Evolutionary conservation across 2,888 invertebrate species (phyloP), one percentile per base, ranked within the genome.

Genomic region (Xiphydria camelus): DNA sequence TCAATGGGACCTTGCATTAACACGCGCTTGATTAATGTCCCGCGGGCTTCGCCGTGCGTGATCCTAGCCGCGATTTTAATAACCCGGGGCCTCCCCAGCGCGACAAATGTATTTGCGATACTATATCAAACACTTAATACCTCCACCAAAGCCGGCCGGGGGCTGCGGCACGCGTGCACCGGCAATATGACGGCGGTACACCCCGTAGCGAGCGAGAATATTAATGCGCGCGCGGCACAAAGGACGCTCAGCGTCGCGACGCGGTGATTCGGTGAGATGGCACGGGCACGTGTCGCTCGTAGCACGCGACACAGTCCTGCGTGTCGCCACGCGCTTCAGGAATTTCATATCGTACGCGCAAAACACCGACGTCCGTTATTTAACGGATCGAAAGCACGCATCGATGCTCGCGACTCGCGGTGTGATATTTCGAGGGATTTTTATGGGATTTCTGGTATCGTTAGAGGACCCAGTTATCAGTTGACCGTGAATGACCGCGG

Each of bases 21-120:
- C 37, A 51, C 41, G 40, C 55, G 60, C 57, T 52, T 57, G 65
- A 65, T 64, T 65, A 65, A 65, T 62, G 58, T 31, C 53, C 47
- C 47, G 49, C 45, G 51, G 47, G 55, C n/a, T n/a, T n/a, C n/a
- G 49, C 34, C 41, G 49, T 53, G 41, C 49, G 43, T 53, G 48
- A 51, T 45, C 46, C 49, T 34, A 23, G 51, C 53, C 53, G 43
- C 63, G 57, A 57, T 64, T 64, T 64, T 64, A 63, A 64, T 64
- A 65, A 63, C 57, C 59, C n/a, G n/a, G n/a, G 12, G 15, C 6
- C 29, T 29, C 29, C 12, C 29, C 29, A 34, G 21, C 26, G 42
- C 42, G 42, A 29, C 36, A 36, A 42, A 42, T 42, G 36, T 42
- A 42, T 42, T 36, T 36, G 42, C 44, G 38, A 32, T 39, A 21